These are phyloP conservation scores for Xiphorhynchus erythropygius DNA, from an alignment of 2,797 vertebrate species.

Conservation along the genomic window DNA sequence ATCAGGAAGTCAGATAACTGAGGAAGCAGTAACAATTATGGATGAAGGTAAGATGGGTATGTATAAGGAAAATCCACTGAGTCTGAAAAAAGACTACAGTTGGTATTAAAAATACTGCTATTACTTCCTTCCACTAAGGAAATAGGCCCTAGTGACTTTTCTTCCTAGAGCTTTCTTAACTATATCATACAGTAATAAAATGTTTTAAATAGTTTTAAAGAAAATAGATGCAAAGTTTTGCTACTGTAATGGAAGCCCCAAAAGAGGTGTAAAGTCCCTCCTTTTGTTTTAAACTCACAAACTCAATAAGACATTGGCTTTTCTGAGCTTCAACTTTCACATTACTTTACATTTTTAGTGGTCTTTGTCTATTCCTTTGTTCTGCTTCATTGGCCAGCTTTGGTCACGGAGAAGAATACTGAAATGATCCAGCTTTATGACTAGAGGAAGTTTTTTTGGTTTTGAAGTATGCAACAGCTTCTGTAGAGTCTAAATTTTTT, in stretches of 20 bases:
- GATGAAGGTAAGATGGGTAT: constrained; percentile 92
- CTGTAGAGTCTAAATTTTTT: background rate
- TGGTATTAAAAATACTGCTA: background rate
- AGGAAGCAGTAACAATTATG: constrained; percentile 89
- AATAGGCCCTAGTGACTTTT: background rate
- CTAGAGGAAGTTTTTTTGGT: background rate
- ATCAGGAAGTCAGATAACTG: constrained; percentile 85
- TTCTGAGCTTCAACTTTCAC: background rate
- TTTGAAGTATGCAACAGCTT: background rate
- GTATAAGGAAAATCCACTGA: constrained; percentile 47
- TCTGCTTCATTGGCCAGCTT: background rate
- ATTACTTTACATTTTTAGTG: background rate
- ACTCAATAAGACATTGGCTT: background rate
- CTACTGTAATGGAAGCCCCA: background rate
- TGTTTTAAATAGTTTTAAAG: background rate
- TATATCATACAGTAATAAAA: background rate
- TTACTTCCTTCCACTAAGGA: background rate
- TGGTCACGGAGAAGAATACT: background rate
- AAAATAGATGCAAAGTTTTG: background rate
- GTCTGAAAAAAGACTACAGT: background rate
- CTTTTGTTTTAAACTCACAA: background rate
- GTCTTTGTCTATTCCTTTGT: background rate
- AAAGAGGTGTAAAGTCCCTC: background rate
- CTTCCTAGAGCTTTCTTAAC: background rate
- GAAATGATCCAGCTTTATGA: background rate